Base-by-base conservation (phyloP, 2,888 invertebrate genomes). In the Cheilosia scutellata region DNA sequence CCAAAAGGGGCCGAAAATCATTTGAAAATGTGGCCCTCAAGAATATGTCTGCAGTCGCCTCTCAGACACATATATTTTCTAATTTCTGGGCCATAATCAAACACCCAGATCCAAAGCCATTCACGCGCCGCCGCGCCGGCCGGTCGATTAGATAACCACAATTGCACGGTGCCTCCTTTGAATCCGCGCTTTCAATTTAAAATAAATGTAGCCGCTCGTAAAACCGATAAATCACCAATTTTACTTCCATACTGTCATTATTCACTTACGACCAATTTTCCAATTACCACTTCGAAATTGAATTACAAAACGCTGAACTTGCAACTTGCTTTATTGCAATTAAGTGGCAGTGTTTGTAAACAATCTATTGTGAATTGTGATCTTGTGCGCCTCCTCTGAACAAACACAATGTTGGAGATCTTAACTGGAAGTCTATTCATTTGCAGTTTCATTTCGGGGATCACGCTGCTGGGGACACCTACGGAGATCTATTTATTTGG, bases 401-500 rank as follows among this genome's bases (percentile, higher is more conserved):
- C 9, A 44, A 31, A 55, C 31, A 16, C 16, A 47, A 16, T 37
- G 27, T 42, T 1, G 16, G 5, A 31, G 11, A 37, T 37, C 37
- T 37, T 37, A 37, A 37, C 37, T 37, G 37, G 37, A 11, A 37
- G 16, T 57, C 7, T 65, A n/a, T 53, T 40, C 65, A 31, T 71
- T 90, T 90, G 65, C 90, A 95, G 96, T 91, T 96, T 94, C 87
- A 95, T 96, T 90, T 96, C 96, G 88, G 96, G 96, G 7, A 96
- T 96, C 87, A 96, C 96, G 0, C 91, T 96, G 44, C 92, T 96
- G 87, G 96, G 96, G 2, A 96, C 95, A 5, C 96, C 96, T 1
- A 96, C 96, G 0, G 96, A 96, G 90, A 93, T 96, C 27, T 96
- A 96, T 89, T 93, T 96, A 11, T 96, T 95, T 89, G 97, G 97